A percentile compares a stretch with the other conserved stretches of the same genome.
phyloP scores from a whole-genome alignment of 2,888 invertebrate species.

The Bugulina stolonifera region DNA sequence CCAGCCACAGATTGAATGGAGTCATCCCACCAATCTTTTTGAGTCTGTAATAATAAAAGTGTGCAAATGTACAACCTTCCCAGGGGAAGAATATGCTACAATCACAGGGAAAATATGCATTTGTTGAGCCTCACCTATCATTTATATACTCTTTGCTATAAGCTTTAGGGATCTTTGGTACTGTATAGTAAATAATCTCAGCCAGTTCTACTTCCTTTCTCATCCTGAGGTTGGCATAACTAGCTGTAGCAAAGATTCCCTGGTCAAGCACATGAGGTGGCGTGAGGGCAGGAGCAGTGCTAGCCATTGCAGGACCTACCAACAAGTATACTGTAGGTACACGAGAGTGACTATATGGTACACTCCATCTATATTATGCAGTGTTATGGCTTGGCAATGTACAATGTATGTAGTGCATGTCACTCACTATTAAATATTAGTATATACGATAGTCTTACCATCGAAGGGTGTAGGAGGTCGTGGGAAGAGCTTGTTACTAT shows the following conservation, averaged over 20 bases:
- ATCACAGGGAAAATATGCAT: too few relatives aligned
- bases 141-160: constrained; percentile 40
- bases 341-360: too few relatives aligned
- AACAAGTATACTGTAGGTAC: neutral
- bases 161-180: constrained; percentile 48
- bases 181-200: constrained; percentile 48
- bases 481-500: constrained; percentile 47
- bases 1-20: constrained; percentile 48
- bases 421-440: too few relatives aligned
- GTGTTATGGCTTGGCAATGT: too few relatives aligned
- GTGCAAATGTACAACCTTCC: too few relatives aligned
- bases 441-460: too few relatives aligned
- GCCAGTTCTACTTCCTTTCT: constrained; percentile 48
- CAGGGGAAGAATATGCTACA: too few relatives aligned
- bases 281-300: neutral
- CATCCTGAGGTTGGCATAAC: constrained; percentile 44
- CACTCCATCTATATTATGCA: too few relatives aligned
- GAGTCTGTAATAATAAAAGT: constrained; percentile 33
- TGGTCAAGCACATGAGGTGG: constrained; percentile 34
- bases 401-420: too few relatives aligned
- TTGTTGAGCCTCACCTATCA: neutral
- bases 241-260: constrained; percentile 48
- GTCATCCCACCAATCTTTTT: constrained; percentile 49
- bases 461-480: constrained; percentile 47
- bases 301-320: constrained; percentile 13